Base-by-base conservation (phyloP, 2,888 invertebrate genomes). In the Terebella lapidaria region DNA sequence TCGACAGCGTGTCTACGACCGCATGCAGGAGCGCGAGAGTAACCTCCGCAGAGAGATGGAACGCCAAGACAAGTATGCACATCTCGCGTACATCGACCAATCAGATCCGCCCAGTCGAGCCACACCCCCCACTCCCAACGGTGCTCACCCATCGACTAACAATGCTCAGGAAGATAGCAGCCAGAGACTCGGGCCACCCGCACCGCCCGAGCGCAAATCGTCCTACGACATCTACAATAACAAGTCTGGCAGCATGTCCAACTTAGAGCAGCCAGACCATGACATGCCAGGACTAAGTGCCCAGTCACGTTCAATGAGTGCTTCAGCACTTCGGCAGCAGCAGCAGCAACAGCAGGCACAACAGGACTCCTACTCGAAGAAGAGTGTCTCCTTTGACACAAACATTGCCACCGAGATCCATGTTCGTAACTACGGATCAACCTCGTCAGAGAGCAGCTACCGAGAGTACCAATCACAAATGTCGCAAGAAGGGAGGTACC, bases 121-220 rank as follows among this genome's bases (percentile, higher is more conserved):
- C 18, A n/a, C n/a, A n/a, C n/a, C n/a, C n/a, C n/a, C n/a, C n/a
- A n/a, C n/a, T n/a, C n/a, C n/a, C n/a, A n/a, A n/a, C n/a, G n/a
- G n/a, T 49, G 49, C 5, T 49, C 10, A 10, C n/a, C n/a, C 42
- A n/a, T 35, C 42, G 10, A 35, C 10, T 35, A n/a, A 15, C n/a
- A 35, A n/a, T 15, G n/a, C 42, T 35, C 10, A 42, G 22, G 22
- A 22, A 1, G 5, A 35, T 24, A n/a, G 28, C 1, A 20, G 18
- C 2, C 24, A 57, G 27, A 47, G 28, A 42, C 49, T 25, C 15
- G 67, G 49, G 18, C 27, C 74, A 54, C 82, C 91, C 0, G 83
- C 84, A 2, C 92, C 92, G 25, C 93, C 93, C 1, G 91, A 92
- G 79, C 86, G 93, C 64, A 91, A 91, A 60, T 92, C 92, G 27